Evolutionary conservation across 2,113 vertebrate species (phyloP).

Genomic region (Campylomormyrus numenius): DNA sequence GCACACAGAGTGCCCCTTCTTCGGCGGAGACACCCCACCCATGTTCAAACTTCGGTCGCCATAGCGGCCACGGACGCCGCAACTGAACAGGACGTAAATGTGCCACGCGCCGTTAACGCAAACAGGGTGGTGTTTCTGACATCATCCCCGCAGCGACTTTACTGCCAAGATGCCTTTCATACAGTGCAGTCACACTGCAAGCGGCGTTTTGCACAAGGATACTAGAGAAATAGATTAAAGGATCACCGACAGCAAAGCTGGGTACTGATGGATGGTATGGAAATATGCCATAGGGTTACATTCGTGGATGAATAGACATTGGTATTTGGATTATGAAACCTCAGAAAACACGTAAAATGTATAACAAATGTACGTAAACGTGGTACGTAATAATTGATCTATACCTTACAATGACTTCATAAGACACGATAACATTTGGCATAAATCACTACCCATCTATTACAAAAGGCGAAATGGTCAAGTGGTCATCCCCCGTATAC

Average conservation of each 20-base stretch:
- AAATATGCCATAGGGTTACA: not conserved
- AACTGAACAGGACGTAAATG: not conserved
- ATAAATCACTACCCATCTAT: not conserved
- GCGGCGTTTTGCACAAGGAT: not conserved
- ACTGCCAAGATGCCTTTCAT: not conserved
- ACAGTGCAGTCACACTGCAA: not conserved
- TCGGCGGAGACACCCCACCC: constrained; percentile 36
- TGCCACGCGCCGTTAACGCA: not conserved
- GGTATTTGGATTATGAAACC: not conserved
- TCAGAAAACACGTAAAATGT: not conserved
- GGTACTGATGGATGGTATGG: not conserved
- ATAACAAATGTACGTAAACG: not conserved
- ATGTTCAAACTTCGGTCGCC: constrained; percentile 49
- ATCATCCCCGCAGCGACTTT: not conserved
- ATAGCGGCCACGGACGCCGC: constrained; percentile 39
- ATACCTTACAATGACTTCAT: not conserved
- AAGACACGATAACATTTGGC: not conserved
- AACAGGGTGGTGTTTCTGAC: not conserved
- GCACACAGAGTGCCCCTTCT: constrained; percentile 13
- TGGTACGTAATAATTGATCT: not conserved
- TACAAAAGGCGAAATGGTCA: not conserved
- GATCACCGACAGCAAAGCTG: not conserved
- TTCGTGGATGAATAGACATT: not conserved
- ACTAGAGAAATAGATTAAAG: not conserved
- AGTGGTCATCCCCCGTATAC: not conserved